Percentiles rank a stretch among this genome's conserved stretches.
Evolutionary conservation across 2,797 vertebrate genomes (phyloP).

Genomic region (Rhinoraja longicauda): DNA sequence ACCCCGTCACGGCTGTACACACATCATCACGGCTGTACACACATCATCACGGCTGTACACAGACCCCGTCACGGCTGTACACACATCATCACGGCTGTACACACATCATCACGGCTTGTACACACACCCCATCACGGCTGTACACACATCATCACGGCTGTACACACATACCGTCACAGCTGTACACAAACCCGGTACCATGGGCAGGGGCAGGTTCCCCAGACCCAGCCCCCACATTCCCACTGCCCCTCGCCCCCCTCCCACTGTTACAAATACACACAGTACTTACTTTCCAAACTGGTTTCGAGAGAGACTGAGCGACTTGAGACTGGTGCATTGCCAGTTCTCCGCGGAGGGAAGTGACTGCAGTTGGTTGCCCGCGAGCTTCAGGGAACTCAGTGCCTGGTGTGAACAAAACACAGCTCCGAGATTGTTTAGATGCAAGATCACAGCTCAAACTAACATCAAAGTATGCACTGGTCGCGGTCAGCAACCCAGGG

Average conservation of each 20-base stretch:
- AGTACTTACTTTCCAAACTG: constrained; percentile 82
- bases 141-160: not conserved
- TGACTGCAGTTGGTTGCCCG: constrained; percentile 72
- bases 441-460: not conserved
- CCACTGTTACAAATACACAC: constrained; percentile 39
- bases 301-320: constrained; percentile 86
- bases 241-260: not conserved
- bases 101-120: not conserved
- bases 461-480: not conserved
- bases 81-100: too few species aligned
- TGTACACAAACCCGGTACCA: too few species aligned
- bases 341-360: constrained; percentile 76
- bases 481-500: not conserved
- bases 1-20: too few species aligned
- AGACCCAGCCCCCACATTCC: not conserved
- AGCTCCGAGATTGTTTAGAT: not conserved
- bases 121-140: not conserved
- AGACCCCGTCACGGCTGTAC: too few species aligned
- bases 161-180: not conserved
- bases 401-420: constrained; percentile 56
- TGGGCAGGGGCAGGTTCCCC: not conserved
- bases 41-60: not conserved
- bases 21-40: too few species aligned
- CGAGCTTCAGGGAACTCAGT: constrained; percentile 70
- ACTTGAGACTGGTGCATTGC: constrained; percentile 78